Percentiles rank a stretch among this genome's conserved stretches.
phyloP scores from a whole-genome alignment of 2,113 vertebrate genomes.

The Amblyornis subalaris region DNA sequence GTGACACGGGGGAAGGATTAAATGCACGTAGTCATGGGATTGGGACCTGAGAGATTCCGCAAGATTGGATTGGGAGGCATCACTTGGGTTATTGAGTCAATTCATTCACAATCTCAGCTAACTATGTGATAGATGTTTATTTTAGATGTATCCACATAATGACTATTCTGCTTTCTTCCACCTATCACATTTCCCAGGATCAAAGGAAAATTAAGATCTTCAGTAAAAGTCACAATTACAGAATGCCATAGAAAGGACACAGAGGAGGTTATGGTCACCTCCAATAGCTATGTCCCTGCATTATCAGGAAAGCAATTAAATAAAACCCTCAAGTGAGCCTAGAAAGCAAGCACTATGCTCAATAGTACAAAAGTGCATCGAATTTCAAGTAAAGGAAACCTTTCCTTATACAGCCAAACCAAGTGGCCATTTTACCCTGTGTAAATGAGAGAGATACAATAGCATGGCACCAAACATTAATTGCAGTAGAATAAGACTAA shows the following conservation, averaged over 20 bases:
- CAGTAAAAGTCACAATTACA: background rate
- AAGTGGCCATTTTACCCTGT: background rate
- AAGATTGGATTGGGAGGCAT: background rate
- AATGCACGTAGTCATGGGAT: background rate
- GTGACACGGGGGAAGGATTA: constrained; percentile 7
- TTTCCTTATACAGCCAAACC: background rate
- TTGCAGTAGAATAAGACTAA: background rate
- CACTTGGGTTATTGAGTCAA: background rate
- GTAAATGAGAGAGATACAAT: background rate
- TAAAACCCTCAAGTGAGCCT: background rate
- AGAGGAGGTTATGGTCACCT: background rate
- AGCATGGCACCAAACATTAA: background rate
- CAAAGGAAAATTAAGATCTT: background rate
- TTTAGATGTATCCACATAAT: background rate
- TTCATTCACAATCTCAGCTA: background rate
- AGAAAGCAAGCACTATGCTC: background rate
- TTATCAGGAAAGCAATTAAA: background rate
- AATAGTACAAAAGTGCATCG: background rate
- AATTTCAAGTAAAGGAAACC: background rate
- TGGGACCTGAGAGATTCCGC: background rate
- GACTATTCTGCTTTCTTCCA: background rate
- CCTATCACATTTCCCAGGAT: background rate
- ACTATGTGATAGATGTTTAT: background rate
- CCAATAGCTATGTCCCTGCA: background rate
- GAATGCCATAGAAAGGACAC: background rate